Conservation (phyloP, 92 coral and sea anemone species). For the Micromussa lordhowensis region DNA sequence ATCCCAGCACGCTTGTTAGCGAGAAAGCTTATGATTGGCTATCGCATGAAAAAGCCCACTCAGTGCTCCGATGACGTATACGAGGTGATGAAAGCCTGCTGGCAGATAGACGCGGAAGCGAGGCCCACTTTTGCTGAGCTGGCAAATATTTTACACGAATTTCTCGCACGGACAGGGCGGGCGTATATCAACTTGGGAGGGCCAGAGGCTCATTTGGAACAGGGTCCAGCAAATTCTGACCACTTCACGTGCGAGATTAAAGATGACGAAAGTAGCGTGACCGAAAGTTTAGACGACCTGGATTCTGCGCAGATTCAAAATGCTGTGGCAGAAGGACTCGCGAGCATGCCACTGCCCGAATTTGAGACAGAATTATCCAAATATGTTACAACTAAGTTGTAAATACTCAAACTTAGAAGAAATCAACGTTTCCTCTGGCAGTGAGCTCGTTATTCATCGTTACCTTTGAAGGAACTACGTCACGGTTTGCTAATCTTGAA, state of each 20-base stretch:
- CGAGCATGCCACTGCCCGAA: not conserved
- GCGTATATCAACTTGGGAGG: slow-evolving; percentile 54
- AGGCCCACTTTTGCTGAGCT: slow-evolving; percentile 76
- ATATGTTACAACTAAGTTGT: not conserved
- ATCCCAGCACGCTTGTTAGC: slow-evolving; percentile 63
- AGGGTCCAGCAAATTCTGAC: not conserved
- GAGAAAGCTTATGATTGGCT: slow-evolving; percentile 63
- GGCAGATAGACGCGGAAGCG: slow-evolving; percentile 68
- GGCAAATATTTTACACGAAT: slow-evolving; percentile 35
- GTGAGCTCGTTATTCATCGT: too few species aligned
- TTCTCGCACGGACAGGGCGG: slow-evolving; percentile 55
- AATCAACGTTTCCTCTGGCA: not conserved
- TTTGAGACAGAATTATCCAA: not conserved
- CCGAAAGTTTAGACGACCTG: not conserved
- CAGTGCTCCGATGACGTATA: slow-evolving; percentile 76
- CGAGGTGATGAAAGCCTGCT: slow-evolving; percentile 76
- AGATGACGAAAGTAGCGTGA: slow-evolving; percentile 6
- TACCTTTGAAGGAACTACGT: too few species aligned
- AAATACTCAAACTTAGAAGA: not conserved
- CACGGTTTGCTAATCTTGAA: too few species aligned
- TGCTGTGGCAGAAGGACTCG: not conserved
- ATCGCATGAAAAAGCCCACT: slow-evolving; percentile 71
- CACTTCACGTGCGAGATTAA: not conserved
- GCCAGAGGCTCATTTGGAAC: not conserved
- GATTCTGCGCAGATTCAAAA: not conserved